Percentiles rank a stretch among this genome's conserved stretches.
These are phyloP conservation scores for Morpho helenor DNA, from an alignment of 2,888 invertebrate genomes.

Conservation along the genomic window DNA sequence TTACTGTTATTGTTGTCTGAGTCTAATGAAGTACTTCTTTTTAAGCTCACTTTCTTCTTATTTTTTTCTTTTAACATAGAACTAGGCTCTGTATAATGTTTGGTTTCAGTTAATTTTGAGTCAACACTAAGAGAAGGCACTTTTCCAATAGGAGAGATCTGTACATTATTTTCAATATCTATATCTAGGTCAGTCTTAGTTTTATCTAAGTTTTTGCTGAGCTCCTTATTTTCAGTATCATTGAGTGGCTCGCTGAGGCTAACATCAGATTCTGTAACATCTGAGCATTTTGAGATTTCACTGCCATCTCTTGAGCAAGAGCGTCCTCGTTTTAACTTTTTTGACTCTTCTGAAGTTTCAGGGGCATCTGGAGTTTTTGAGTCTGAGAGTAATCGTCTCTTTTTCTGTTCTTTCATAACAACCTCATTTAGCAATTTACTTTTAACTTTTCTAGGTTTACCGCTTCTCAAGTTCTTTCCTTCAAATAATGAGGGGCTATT, in stretches of 20 bases:
- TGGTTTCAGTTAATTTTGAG: slow-evolving; percentile 62
- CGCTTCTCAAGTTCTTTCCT: slow-evolving; percentile 81
- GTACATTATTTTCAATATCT: slow-evolving; percentile 77
- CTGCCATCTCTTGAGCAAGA: slow-evolving; percentile 78
- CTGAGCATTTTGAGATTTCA: slow-evolving; percentile 81
- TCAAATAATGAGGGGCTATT: slow-evolving; percentile 71
- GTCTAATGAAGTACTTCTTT: slow-evolving; percentile 75
- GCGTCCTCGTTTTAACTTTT: slow-evolving; percentile 67
- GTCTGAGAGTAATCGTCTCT: slow-evolving; percentile 77
- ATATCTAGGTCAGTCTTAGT: slow-evolving; percentile 78
- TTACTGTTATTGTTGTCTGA: slow-evolving; percentile 79
- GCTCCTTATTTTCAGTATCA: slow-evolving; percentile 65
- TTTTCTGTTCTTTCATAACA: slow-evolving; percentile 76
- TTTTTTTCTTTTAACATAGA: slow-evolving; percentile 56
- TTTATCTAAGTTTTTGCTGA: slow-evolving; percentile 76
- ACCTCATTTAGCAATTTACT: slow-evolving; percentile 77
- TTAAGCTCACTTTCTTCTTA: slow-evolving; percentile 72
- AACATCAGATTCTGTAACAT: slow-evolving; percentile 81
- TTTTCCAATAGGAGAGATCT: slow-evolving; percentile 75
- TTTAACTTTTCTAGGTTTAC: slow-evolving; percentile 82
- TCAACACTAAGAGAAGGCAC: slow-evolving; percentile 73
- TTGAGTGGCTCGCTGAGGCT: slow-evolving; percentile 78
- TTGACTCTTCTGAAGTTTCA: slow-evolving; percentile 60
- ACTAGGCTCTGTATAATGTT: slow-evolving; percentile 57
- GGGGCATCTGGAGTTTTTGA: slow-evolving; percentile 62